These are phyloP conservation scores for Paralvinella palmiformis DNA, from an alignment of 1,140 invertebrate genomes.

Conservation along the genomic window DNA sequence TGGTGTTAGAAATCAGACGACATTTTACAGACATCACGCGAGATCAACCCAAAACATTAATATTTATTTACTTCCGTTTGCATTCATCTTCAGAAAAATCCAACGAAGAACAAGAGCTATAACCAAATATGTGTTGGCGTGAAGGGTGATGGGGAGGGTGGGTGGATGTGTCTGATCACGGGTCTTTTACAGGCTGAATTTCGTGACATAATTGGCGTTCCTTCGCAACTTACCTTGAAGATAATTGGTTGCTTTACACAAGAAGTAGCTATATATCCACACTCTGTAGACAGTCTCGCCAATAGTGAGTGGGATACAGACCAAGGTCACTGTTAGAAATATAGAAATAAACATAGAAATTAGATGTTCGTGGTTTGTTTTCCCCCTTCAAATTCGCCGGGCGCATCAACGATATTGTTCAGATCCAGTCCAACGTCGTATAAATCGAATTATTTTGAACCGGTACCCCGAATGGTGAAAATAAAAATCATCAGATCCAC, in stretches of 20 bases:
- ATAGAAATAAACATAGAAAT: no score
- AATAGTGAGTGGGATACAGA: conserved; percentile 58
- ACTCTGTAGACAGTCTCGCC: conserved; percentile 61
- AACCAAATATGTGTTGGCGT: background rate
- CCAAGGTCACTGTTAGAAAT: conserved; percentile 38
- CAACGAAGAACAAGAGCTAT: background rate
- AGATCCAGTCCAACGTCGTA: no score
- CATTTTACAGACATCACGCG: no score
- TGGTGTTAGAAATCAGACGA: no score
- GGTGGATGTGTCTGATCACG: background rate
- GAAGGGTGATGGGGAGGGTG: background rate
- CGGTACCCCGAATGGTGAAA: no score
- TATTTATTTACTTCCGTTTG: background rate
- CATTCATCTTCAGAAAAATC: background rate
- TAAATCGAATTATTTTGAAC: no score
- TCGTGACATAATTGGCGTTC: no score
- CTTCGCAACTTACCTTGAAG: conserved; percentile 67
- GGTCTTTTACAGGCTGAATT: background rate
- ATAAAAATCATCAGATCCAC: no score
- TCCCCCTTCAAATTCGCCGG: no score
- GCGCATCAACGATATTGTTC: no score
- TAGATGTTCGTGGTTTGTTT: no score
- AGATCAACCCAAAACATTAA: background rate
- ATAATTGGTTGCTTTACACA: conserved; percentile 68
- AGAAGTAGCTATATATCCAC: conserved; percentile 65